Evolutionary conservation across 2,113 vertebrate species (phyloP).

Genomic region (Microtus ochrogaster): DNA sequence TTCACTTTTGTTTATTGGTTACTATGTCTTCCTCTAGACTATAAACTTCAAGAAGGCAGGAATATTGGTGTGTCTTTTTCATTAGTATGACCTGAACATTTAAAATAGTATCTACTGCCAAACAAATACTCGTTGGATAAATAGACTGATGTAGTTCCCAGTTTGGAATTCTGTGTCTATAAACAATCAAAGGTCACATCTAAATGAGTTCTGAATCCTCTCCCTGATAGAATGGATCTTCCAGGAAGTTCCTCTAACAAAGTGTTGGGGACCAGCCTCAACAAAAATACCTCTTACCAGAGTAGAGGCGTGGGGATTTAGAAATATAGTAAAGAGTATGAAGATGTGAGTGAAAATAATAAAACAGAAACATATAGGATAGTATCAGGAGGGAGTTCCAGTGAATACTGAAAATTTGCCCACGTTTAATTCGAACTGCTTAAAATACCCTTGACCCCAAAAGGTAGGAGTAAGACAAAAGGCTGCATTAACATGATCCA

Average conservation of each 20-base stretch:
- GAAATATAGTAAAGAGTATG: too few relatives aligned
- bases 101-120: slow-evolving; percentile 29
- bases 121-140: slow-evolving; percentile 35
- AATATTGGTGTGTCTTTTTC: slow-evolving; percentile 12
- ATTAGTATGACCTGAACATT: background rate
- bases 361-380: too few relatives aligned
- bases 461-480: too few relatives aligned
- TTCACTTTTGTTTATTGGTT: background rate
- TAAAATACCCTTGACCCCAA: too few relatives aligned
- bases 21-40: background rate
- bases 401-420: too few relatives aligned
- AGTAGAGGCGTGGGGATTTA: too few relatives aligned
- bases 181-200: background rate
- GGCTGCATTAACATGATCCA: too few relatives aligned
- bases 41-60: background rate
- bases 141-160: background rate
- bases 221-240: background rate
- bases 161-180: background rate
- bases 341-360: too few relatives aligned
- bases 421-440: too few relatives aligned
- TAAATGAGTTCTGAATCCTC: slow-evolving; percentile 15
- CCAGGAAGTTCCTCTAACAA: background rate
- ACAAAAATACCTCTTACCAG: too few relatives aligned
- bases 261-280: too few relatives aligned
- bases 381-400: too few relatives aligned